A percentile compares a stretch with the other conserved stretches of the same genome.
Evolutionary conservation across 92 coral and sea anemone genomes (phyloP).

Genomic region (Siderastrea siderea): DNA sequence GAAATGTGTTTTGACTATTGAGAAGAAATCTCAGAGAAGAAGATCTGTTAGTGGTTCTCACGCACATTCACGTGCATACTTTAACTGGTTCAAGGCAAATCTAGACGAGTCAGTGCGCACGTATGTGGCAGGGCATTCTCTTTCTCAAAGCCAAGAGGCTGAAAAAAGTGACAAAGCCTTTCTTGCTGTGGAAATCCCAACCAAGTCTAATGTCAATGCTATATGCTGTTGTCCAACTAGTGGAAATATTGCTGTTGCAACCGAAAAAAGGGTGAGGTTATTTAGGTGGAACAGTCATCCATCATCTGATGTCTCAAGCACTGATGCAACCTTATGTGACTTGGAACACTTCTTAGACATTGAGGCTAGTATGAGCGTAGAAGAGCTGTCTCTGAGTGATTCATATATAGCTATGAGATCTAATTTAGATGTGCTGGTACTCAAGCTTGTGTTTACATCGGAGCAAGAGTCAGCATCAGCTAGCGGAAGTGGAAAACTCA

Average conservation of each 20-base stretch:
- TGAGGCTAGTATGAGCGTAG: constrained; percentile 82
- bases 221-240: constrained; percentile 80
- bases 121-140: constrained; percentile 84
- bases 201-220: constrained; percentile 68
- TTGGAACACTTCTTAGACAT: constrained; percentile 85
- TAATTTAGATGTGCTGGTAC: constrained; percentile 82
- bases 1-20: constrained; percentile 85
- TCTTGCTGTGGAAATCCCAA: constrained; percentile 81
- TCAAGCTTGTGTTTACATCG: constrained; percentile 73
- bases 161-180: constrained; percentile 52
- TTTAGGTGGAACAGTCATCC: constrained; percentile 67
- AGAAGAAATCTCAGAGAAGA: constrained; percentile 66
- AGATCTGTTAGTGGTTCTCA: constrained; percentile 17
- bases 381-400: constrained; percentile 79
- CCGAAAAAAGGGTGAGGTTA: constrained; percentile 71
- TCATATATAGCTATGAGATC: constrained; percentile 88
- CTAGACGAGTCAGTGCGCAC: constrained; percentile 76
- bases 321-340: constrained; percentile 59
- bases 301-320: not conserved
- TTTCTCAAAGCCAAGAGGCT: constrained; percentile 63
- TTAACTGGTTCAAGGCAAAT: constrained; percentile 85
- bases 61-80: constrained; percentile 88
- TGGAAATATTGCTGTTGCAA: constrained; percentile 84
- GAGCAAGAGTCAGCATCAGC: constrained; percentile 15
- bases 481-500: constrained; percentile 1